phyloP scores from a whole-genome alignment of 2,113 vertebrate genomes.

The Actenoides lindsayi region DNA sequence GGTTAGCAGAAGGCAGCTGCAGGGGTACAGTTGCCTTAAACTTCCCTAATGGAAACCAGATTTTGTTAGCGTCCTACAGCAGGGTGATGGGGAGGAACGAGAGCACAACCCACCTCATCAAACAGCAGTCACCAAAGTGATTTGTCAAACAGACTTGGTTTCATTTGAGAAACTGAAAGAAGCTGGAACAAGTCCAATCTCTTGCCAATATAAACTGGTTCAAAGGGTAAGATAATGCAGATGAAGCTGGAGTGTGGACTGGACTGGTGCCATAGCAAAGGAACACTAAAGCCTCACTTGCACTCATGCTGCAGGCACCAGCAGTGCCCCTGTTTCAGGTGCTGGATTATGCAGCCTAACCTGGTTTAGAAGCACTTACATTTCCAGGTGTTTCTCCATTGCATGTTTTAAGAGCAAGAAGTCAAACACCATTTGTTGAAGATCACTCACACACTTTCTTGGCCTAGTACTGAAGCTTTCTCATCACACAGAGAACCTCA shows the following conservation, averaged over 20 bases:
- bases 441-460: neutral
- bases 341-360: neutral
- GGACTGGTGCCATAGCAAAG: neutral
- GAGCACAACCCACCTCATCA: neutral
- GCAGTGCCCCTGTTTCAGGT: neutral
- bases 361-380: neutral
- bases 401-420: neutral
- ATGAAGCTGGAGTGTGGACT: neutral
- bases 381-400: neutral
- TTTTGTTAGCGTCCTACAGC: neutral
- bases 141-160: neutral
- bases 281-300: neutral
- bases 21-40: neutral
- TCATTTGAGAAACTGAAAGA: neutral
- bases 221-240: neutral
- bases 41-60: neutral
- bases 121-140: rapidly evolving
- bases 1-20: neutral
- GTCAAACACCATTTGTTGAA: neutral
- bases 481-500: neutral
- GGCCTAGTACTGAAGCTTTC: neutral
- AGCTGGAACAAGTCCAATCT: neutral
- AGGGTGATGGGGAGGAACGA: neutral
- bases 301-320: neutral
- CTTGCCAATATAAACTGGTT: neutral